These are phyloP conservation scores for Porites evermanni DNA, from an alignment of 92 coral and sea anemone genomes.

Conservation along the genomic window DNA sequence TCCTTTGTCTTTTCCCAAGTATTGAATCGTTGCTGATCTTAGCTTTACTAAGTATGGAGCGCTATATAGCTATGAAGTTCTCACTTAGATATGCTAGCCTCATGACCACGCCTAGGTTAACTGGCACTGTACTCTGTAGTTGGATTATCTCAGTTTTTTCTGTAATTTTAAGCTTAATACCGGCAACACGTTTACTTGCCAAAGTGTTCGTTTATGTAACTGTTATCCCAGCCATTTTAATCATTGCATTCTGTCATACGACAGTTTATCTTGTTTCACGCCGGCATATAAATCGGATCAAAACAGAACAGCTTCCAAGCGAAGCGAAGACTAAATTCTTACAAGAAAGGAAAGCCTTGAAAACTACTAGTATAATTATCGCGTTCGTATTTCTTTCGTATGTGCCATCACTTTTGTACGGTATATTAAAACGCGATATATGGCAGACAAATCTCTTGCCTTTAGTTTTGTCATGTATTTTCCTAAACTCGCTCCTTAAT, in stretches of 20 bases:
- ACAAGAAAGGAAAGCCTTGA: constrained; percentile 3
- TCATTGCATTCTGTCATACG: not conserved
- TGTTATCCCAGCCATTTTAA: not conserved
- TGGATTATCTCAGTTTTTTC: not conserved
- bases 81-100: not conserved
- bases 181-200: not conserved
- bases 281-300: not conserved
- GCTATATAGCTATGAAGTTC: not conserved
- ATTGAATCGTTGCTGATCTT: no score
- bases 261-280: constrained; percentile 13
- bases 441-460: no score
- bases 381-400: not conserved
- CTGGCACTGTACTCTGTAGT: not conserved
- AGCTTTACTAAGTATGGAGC: not conserved
- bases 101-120: not conserved
- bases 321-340: not conserved
- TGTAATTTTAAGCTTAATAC: not conserved
- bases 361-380: not conserved
- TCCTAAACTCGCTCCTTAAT: no score
- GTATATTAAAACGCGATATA: no score
- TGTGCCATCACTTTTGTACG: no score
- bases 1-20: no score
- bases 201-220: not conserved
- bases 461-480: no score
- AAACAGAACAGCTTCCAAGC: no score